Evolutionary conservation across 2,113 vertebrate genomes (phyloP).

Genomic region (Sitta europaea): DNA sequence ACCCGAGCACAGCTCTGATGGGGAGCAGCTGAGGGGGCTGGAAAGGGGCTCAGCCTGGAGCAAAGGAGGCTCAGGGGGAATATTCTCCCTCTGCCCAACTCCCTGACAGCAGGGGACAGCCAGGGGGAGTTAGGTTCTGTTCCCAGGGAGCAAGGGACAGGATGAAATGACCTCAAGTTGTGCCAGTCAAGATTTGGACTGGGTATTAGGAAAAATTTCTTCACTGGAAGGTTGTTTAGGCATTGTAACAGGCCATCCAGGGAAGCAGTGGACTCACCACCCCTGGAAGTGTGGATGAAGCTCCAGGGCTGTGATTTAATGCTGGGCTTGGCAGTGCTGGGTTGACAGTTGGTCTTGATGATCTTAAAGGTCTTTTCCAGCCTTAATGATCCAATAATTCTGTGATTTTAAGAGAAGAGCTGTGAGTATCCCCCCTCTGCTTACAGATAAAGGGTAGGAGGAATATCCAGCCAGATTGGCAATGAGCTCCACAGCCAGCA

Average conservation of each 20-base stretch:
- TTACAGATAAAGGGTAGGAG: accelerated
- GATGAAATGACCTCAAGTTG: neutral
- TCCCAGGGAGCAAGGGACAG: neutral
- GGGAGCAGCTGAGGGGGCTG: neutral
- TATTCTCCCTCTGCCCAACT: accelerated
- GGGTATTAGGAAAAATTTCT: neutral
- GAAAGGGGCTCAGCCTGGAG: neutral
- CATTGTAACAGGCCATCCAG: neutral
- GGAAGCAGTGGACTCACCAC: neutral
- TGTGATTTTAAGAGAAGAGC: neutral
- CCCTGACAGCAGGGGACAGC: neutral
- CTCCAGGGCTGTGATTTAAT: accelerated
- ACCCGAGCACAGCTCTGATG: neutral
- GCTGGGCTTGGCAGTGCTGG: neutral
- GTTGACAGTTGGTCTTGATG: neutral
- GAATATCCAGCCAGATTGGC: neutral
- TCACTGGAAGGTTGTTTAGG: neutral
- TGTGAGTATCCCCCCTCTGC: neutral
- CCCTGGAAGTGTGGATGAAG: neutral
- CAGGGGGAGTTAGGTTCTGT: accelerated
- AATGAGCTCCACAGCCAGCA: neutral
- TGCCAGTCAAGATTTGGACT: neutral
- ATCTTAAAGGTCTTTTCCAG: neutral
- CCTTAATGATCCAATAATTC: neutral
- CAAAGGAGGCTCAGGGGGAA: neutral